phyloP scores from a whole-genome alignment of 2,113 vertebrate genomes.

The Sylvicapra grimmia region DNA sequence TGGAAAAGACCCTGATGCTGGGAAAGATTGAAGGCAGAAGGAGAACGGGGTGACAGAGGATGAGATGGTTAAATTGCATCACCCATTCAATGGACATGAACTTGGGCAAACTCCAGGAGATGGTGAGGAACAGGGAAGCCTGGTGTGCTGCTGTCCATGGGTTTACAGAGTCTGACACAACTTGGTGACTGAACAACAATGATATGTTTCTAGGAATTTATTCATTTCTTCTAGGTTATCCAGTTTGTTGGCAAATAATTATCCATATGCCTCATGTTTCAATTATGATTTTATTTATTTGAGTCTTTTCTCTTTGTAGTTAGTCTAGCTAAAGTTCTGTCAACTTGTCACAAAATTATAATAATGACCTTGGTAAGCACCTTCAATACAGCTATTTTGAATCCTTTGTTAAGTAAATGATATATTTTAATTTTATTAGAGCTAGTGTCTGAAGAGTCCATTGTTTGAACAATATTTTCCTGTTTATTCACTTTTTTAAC shows the following conservation, averaged over 20 bases:
- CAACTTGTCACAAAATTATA: not conserved
- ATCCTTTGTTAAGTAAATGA: not conserved
- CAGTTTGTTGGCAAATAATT: not conserved
- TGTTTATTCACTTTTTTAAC: not conserved
- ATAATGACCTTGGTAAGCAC: not conserved
- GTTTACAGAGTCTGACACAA: fast-evolving
- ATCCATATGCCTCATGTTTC: not conserved
- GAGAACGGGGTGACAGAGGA: not conserved
- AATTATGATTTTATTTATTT: not conserved
- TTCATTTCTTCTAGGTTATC: not conserved
- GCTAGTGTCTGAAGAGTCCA: not conserved
- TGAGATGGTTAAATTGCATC: not conserved
- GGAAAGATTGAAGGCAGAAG: not conserved
- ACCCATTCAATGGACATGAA: not conserved
- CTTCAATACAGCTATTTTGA: not conserved
- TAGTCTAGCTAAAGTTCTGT: not conserved
- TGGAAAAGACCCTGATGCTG: not conserved
- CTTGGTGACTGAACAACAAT: not conserved
- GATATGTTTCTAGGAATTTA: not conserved
- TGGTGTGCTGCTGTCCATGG: not conserved
- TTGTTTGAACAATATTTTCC: not conserved
- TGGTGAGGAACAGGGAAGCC: not conserved
- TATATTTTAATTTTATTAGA: not conserved
- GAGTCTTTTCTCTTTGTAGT: not conserved
- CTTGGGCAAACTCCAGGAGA: not conserved